Evolutionary conservation across 1,140 invertebrate species (phyloP).

Genomic region (Sinonovacula constricta): DNA sequence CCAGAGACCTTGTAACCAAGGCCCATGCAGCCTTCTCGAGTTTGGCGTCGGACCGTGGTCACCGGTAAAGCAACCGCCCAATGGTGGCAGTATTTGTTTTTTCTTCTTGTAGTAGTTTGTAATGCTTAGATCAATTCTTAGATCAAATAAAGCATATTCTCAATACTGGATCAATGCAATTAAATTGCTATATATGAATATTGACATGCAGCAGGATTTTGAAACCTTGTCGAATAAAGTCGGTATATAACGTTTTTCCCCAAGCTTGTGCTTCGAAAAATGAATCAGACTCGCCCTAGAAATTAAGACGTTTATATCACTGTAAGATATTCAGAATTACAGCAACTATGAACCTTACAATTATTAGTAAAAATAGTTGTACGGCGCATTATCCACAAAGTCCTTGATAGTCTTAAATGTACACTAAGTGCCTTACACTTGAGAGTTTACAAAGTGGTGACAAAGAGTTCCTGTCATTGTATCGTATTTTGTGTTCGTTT

Average conservation of each 20-base stretch:
- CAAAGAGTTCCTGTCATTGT: not conserved
- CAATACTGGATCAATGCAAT: not conserved
- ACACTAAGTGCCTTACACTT: not conserved
- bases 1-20: constrained; percentile 8
- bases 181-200: not conserved
- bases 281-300: too few species aligned
- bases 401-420: not conserved
- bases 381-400: not conserved
- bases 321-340: too few species aligned
- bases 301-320: too few species aligned
- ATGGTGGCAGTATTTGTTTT: too few species aligned
- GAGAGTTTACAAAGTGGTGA: not conserved
- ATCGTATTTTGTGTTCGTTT: not conserved
- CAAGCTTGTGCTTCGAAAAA: too few species aligned
- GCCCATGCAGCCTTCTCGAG: constrained; percentile 20
- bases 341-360: too few species aligned
- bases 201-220: not conserved
- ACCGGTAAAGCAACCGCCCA: too few species aligned
- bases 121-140: not conserved
- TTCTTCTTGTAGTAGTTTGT: not conserved
- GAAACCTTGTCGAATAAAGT: not conserved
- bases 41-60: constrained; percentile 39
- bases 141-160: not conserved
- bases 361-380: not conserved
- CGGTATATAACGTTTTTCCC: not conserved